Conservation (phyloP, 1,140 invertebrate genomes). For the Palaemon carinicauda region DNA sequence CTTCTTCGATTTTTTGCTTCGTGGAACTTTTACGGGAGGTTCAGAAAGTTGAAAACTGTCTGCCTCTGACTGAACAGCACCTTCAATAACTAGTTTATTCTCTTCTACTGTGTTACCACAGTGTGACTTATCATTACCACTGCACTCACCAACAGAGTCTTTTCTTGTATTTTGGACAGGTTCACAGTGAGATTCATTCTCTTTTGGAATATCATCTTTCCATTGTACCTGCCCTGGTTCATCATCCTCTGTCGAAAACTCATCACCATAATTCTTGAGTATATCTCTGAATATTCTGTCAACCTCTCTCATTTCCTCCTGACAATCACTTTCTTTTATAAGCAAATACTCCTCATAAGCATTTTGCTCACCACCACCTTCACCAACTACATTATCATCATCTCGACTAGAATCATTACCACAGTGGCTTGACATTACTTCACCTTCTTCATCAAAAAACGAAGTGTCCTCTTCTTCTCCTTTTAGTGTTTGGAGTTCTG, state of each 20-base stretch:
- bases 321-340: not conserved
- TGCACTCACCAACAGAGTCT: not conserved
- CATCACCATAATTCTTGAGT: slow-evolving; percentile 25
- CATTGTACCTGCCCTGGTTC: not conserved
- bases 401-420: too few species aligned
- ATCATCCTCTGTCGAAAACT: not conserved
- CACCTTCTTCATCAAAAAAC: too few species aligned
- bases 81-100: too few species aligned
- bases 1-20: not conserved
- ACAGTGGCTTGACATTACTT: too few species aligned
- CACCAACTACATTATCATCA: too few species aligned
- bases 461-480: too few species aligned
- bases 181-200: not conserved
- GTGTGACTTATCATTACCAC: too few species aligned
- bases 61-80: too few species aligned
- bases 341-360: not conserved
- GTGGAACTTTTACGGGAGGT: not conserved
- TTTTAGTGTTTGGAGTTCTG: too few species aligned
- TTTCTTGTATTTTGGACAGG: not conserved
- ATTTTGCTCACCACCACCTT: too few species aligned
- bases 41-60: too few species aligned
- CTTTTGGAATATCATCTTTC: not conserved
- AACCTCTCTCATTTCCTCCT: slow-evolving; percentile 28
- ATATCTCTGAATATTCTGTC: slow-evolving; percentile 43
- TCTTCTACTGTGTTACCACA: too few species aligned